phyloP scores from a whole-genome alignment of 2,797 vertebrate genomes.

The Periophthalmus magnuspinnatus region DNA sequence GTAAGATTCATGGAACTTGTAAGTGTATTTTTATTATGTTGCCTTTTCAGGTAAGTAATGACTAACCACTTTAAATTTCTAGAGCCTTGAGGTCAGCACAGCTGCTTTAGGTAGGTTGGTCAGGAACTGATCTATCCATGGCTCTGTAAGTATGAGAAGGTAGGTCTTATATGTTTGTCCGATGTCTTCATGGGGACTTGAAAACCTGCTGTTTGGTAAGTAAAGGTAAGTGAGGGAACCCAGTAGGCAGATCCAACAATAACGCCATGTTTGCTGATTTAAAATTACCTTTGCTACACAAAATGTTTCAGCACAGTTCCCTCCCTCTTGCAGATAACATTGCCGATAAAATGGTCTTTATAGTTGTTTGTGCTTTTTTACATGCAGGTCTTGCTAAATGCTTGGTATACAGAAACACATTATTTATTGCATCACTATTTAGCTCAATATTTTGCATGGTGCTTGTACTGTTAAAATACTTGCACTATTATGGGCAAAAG shows the following conservation, averaged over 20 bases:
- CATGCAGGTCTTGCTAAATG: neutral
- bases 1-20: constrained; percentile 80
- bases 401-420: neutral
- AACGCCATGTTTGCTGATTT: neutral
- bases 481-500: neutral
- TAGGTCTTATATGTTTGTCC: constrained; percentile 76
- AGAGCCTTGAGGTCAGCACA: constrained; percentile 55
- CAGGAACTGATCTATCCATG: constrained; percentile 47
- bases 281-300: neutral
- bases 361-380: neutral
- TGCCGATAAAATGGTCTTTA: neutral
- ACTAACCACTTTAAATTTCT: constrained; percentile 78
- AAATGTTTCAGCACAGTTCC: neutral
- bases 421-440: neutral
- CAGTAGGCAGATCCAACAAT: constrained; percentile 19
- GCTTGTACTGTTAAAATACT: neutral
- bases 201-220: constrained; percentile 63
- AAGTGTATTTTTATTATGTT: constrained; percentile 80
- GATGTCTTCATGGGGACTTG: constrained; percentile 58
- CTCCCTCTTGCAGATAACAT: neutral
- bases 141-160: constrained; percentile 77
- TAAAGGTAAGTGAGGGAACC: constrained; percentile 70
- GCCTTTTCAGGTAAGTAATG: constrained; percentile 79
- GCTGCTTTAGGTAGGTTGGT: constrained; percentile 77
- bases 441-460: neutral